Percentiles rank a stretch among this genome's conserved stretches.
Conservation (phyloP, 2,113 vertebrate species). For the Stegastes partitus region DNA sequence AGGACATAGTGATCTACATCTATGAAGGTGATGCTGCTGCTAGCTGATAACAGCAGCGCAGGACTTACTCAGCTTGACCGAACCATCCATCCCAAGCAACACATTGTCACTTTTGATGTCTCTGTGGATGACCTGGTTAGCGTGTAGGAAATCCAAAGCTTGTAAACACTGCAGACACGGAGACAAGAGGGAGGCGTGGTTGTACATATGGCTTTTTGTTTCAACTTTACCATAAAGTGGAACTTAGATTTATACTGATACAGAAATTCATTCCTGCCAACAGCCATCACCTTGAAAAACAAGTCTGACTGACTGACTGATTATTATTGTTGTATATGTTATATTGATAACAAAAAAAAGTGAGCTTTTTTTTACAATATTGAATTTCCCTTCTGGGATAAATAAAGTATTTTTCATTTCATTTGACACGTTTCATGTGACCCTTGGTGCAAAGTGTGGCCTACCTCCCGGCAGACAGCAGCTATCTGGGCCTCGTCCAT, state of each 20-base stretch:
- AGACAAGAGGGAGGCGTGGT: neutral
- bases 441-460: neutral
- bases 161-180: slow-evolving; percentile 91
- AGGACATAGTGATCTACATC: neutral
- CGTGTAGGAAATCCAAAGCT: slow-evolving; percentile 96
- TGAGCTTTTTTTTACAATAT: no score
- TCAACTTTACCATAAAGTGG: neutral
- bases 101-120: slow-evolving; percentile 99
- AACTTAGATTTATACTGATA: no score
- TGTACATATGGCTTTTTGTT: neutral
- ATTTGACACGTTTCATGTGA: neutral
- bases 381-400: no score
- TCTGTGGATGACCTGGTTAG: slow-evolving; percentile 98
- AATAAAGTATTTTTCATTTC: no score
- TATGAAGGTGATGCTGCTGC: neutral
- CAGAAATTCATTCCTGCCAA: no score
- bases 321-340: no score
- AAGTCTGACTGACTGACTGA: no score
- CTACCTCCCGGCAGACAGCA: slow-evolving; percentile 96
- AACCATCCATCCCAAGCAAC: slow-evolving; percentile 98
- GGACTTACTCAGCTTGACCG: slow-evolving; percentile 98
- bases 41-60: neutral
- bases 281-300: no score
- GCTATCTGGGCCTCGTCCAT: slow-evolving; percentile 99
- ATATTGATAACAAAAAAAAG: no score